Conservation (phyloP, 2,113 vertebrate species). For the Amphilophus citrinellus region DNA sequence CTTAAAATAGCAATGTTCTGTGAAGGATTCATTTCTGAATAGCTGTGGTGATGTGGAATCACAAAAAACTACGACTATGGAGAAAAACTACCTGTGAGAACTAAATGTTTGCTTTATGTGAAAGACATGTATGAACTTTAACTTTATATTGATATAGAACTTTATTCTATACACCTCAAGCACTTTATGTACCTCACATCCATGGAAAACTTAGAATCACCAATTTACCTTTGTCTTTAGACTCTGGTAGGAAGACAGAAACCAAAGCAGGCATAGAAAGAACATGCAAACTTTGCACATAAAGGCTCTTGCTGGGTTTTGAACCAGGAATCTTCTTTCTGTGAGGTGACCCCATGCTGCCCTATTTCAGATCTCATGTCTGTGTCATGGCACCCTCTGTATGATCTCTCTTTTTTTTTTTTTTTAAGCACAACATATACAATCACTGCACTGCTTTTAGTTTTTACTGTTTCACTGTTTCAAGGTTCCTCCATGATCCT, state of each 20-base stretch:
- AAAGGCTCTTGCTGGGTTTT: background rate
- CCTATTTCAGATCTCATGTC: background rate
- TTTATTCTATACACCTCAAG: background rate
- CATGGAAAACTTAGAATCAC: background rate
- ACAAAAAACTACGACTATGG: background rate
- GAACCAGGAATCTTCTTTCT: too few relatives aligned
- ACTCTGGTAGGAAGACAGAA: background rate
- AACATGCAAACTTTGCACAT: background rate
- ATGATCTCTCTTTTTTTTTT: background rate
- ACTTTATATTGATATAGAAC: background rate
- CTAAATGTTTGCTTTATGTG: background rate
- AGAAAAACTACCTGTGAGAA: background rate
- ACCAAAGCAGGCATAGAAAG: background rate
- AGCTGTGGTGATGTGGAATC: background rate
- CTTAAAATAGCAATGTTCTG: background rate
- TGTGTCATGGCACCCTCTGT: background rate
- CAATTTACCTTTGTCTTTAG: background rate
- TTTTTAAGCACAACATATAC: background rate
- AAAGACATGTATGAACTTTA: background rate
- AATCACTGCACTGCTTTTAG: background rate
- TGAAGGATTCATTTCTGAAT: background rate
- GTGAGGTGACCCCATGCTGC: background rate
- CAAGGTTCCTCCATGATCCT: background rate
- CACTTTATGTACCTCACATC: too few relatives aligned
- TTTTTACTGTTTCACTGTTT: conserved; percentile 1